Base-by-base conservation (phyloP, 2,113 vertebrate genomes). In the Myrmophylax atrothorax region DNA sequence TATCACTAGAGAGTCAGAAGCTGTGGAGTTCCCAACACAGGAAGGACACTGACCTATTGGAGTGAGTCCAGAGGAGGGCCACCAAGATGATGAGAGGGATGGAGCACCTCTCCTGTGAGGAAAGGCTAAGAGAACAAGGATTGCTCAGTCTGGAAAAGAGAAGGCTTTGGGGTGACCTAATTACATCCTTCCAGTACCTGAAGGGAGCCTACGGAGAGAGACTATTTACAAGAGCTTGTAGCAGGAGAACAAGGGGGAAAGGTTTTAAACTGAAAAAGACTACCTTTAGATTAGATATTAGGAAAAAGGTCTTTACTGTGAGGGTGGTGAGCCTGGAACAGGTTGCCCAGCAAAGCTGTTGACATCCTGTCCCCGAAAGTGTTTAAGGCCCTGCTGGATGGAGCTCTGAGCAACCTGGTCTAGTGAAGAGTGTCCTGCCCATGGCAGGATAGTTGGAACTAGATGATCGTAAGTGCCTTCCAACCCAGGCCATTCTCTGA, bases 131-230 rank as follows among this genome's bases (percentile, higher is more conserved):
- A 70, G 26, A 49, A 49, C 0, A 17, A 12, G 47, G 31, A 33
- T 5, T 77, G 18, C 12, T 77, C 72, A 44, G 25, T 15, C 55
- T 56, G 35, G 35, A 90, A 12, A 55, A 83, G n/a, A 47, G 24
- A 31, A 69, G 22, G 18, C 5, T 33, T 42, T 1, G 0, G 0
- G 1, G 20, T 62, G 17, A 3, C 1, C 49, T 62, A 62, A 55
- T 0, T 83, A 35, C 22, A 31, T 40, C n/a, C 14, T 69, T n/a
- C 29, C 62, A 68, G n/a, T 3, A 35, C 6, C 35, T 83, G 31
- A 62, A 62, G 5, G 17, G 4, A 76, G 0, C 9, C 35, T 33
- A 16, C 14, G 20, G 55, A 29, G 46, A 89, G n/a, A 18, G 25
- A 69, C 20, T 42, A 55, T 49, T 42, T 33, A 62, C 15, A 47